Base-by-base conservation (phyloP, 53 echinoderm and acorn worm genomes). In the Crossaster papposus region DNA sequence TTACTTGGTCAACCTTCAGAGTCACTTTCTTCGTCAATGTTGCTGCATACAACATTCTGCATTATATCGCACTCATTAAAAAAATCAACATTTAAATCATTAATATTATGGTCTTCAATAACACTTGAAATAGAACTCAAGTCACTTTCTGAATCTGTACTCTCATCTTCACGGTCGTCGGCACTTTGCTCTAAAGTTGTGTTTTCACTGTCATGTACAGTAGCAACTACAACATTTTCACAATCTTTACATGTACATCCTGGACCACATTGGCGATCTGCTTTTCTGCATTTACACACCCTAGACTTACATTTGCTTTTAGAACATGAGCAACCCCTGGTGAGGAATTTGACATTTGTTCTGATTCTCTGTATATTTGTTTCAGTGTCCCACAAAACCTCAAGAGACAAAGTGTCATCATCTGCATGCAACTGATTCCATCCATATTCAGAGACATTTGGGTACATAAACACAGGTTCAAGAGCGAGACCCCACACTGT, bases 221-320 rank as follows among this genome's bases (percentile, higher is more conserved):
- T 44, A 77, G 20, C 23, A 15, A 77, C 77, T 17, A 23, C 17
- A 28, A 86, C 44, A 11, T 58, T 91, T 74, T 79, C 11, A 76
- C 91, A 91, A 34, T 86, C 70, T n/a, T 65, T 81, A 70, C 92
- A 92, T 13, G 70, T 32, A 37, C 83, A 79, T 8, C 89, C 83
- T 3, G 83, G 83, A 6, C 89, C 89, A 89, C 92, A 92, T 22
- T 68, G 37, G 34, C 34, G 44, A 77, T 63, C 70, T 8, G 22
- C 22, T 81, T 62, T 62, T n/a, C 63, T 63, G 23, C 81, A 81
- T 15, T 30, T 58, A 2, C 32, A 34, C 2, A 62, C 81, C 22
- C 33, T 63, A 30, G 23, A 29, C 1, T 32, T 31, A 29, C 63
- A 81, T 18, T 12, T 22, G 33, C 33, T 81, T 34, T 81, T 81